Evolutionary conservation across 1,140 invertebrate species (phyloP).

Genomic region (Drosophila nigromelanica): DNA sequence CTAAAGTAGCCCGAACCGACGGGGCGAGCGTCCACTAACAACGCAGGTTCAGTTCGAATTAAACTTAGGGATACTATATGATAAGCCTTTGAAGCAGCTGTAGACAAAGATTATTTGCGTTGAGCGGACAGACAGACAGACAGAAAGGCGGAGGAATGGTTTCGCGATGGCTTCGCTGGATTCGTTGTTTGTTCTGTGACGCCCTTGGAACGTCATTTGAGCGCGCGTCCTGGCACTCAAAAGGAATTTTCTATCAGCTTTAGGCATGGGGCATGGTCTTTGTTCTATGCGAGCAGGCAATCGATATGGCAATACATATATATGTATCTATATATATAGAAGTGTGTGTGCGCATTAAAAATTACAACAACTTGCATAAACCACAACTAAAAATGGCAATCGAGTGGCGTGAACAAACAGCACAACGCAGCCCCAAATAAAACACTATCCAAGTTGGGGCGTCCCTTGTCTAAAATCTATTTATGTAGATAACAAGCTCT

Average conservation of each 20-base stretch:
- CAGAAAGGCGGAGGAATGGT: neutral
- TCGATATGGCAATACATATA: constrained; percentile 24
- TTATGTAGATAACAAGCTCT: constrained; percentile 42
- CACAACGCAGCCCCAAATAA: constrained; percentile 31
- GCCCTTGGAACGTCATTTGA: constrained; percentile 35
- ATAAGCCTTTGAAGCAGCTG: constrained; percentile 43
- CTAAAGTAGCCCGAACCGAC: constrained; percentile 23
- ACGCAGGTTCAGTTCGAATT: constrained; percentile 29
- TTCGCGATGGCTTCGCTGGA: constrained; percentile 1
- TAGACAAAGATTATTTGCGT: constrained; percentile 50
- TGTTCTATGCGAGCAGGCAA: constrained; percentile 26
- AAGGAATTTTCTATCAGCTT: constrained; percentile 47
- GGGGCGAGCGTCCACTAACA: neutral
- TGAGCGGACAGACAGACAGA: constrained; percentile 8
- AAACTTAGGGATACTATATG: constrained; percentile 44
- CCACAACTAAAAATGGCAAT: constrained; percentile 30
- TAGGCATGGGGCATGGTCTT: constrained; percentile 9
- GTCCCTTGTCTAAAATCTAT: constrained; percentile 39
- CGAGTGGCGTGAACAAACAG: constrained; percentile 34
- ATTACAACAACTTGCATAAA: constrained; percentile 41
- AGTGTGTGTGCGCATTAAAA: constrained; percentile 31
- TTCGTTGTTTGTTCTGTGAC: constrained; percentile 33
- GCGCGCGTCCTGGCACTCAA: constrained; percentile 34
- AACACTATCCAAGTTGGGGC: constrained; percentile 35
- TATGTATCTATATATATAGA: neutral